Base-by-base conservation (phyloP, 1,140 invertebrate species). In the Drosophila funebris region DNA sequence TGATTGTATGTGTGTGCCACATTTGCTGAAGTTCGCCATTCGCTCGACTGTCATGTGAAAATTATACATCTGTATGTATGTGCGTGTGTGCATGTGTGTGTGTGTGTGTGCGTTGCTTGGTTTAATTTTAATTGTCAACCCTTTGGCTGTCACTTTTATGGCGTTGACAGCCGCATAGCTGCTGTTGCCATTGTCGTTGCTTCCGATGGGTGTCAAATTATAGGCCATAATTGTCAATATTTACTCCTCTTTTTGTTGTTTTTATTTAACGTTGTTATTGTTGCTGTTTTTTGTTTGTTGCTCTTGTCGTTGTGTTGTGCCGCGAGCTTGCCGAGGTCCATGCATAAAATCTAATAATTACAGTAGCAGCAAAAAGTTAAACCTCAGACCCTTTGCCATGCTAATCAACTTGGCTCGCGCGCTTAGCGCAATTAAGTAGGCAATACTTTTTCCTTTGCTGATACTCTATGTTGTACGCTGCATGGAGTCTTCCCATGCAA, bases 181-280 rank as follows among this genome's bases (percentile, higher is more conserved):
- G 27, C 33, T 27, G 22, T 31, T 52, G 24, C 24, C 24, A n/a
- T n/a, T n/a, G 14, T 24, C 54, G 68, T 50, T 63, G 79, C 71
- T 69, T 46, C 60, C 74, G 77, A 81, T 88, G 82, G 77, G 82
- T 85, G 82, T 85, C 74, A 74, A 85, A 85, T 85, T 85, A 85
- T 87, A 88, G 82, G 83, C 78, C 83, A 87, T 88, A 79, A 88
- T 88, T 88, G 83, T 88, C 83, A 87, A 87, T 87, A 87, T 87
- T 88, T 87, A 76, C 61, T 63, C 57, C 52, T 52, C 52, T 83
- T 82, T 88, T 33, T 31, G 14, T 52, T 52, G 14, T 33, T 18
- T 18, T 18, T 50, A 13, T 50, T 11, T 22, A 5, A n/a, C 2
- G 1, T 4, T 46, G 11, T 2, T 46, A 43, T 46, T 46, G 43